phyloP scores from a whole-genome alignment of 1,140 invertebrate genomes.

The Papilio polytes region DNA sequence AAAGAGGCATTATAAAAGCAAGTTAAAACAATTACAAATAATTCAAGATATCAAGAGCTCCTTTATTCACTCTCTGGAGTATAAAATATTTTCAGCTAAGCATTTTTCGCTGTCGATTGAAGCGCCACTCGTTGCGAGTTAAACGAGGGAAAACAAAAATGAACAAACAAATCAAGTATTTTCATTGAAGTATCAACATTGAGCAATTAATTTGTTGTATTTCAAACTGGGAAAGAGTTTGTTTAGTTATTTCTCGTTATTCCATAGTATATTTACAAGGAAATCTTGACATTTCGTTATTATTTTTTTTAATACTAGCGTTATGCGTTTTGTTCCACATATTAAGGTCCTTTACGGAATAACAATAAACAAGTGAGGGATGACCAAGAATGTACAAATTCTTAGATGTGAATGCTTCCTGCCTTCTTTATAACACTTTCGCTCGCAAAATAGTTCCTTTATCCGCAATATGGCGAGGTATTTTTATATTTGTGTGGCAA shows the following conservation, averaged over 20 bases:
- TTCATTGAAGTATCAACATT: constrained; percentile 19
- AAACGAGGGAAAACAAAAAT: constrained; percentile 24
- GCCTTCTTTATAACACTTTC: too few species aligned
- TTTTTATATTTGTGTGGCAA: too few species aligned
- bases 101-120: constrained; percentile 15
- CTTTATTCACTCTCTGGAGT: constrained; percentile 16
- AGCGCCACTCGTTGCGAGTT: constrained; percentile 27
- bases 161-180: constrained; percentile 28
- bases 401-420: too few species aligned
- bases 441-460: too few species aligned
- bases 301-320: not conserved
- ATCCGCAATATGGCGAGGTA: too few species aligned
- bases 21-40: constrained; percentile 35
- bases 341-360: too few species aligned
- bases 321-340: too few species aligned
- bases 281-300: not conserved
- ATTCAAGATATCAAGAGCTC: constrained; percentile 34
- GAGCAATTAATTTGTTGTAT: not conserved
- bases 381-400: too few species aligned
- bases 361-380: too few species aligned
- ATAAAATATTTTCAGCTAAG: constrained; percentile 29
- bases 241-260: not conserved
- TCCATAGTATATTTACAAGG: not conserved
- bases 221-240: not conserved
- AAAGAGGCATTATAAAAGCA: not conserved